Base-by-base conservation (phyloP, 2,888 invertebrate genomes). In the Lepidocyrtoides sp. region DNA sequence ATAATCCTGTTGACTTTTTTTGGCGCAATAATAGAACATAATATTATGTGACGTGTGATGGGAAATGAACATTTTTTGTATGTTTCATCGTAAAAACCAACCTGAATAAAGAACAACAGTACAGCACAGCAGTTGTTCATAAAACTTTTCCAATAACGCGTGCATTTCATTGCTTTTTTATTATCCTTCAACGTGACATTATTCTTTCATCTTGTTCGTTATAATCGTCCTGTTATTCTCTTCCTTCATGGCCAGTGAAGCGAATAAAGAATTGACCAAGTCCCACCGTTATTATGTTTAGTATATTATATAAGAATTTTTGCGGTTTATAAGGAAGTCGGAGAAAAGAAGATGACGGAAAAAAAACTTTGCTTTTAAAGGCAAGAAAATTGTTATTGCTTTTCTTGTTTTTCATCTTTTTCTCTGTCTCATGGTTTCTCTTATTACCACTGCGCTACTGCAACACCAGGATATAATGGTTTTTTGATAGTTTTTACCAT, bases 331-430 rank as follows among this genome's bases (percentile, higher is more conserved):
- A 57, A 20, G 17, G 57, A 8, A 48, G 48, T 48, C 14, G 2
- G 57, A 57, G 41, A 57, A 20, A 57, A 57, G 57, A 57, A 20
- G 2, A 20, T 20, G 17, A 2, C 2, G 20, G 20, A 57, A 14
- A 20, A 54, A 8, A 77, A 77, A 77, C 77, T 77, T 77, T 77
- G 77, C 77, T 77, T 77, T 77, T 77, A 77, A 32, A 26, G 29
- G 51, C n/a, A 54, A 77, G 48, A 77, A 51, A 77, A 77, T 54
- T 54, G 51, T 54, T 51, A 77, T 51, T 29, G 51, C 77, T 54
- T 77, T 77, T 77, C 51, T 51, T 48, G 23, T 41, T 20, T n/a
- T 44, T 44, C 4, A 20, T 0, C 75, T 20, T 51, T 51, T 77
- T 32, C 51, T 57, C 57, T 32, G n/a, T 26, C 26, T 60, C 60